Conservation (phyloP, 1,140 invertebrate genomes). For the Alviniconcha marisindica region DNA sequence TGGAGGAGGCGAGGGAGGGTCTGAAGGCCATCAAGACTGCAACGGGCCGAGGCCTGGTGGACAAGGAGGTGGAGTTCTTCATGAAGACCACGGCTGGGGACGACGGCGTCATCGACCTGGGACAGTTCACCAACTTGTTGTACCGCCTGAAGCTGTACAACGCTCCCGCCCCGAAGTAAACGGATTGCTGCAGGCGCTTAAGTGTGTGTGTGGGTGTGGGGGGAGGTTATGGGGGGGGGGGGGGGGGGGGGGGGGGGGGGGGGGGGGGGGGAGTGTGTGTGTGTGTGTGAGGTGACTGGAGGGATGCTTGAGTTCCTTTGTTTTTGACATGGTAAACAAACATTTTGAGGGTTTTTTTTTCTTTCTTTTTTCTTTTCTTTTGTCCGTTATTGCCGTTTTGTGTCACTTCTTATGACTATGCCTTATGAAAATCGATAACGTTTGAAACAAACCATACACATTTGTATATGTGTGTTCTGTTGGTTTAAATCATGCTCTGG, state of each 20-base stretch:
- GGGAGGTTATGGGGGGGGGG: too few species aligned
- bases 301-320: background rate
- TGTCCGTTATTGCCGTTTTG: too few species aligned
- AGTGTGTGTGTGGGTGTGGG: background rate
- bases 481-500: too few species aligned
- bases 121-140: constrained; percentile 67
- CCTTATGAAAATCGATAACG: too few species aligned
- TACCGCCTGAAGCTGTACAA: constrained; percentile 69
- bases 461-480: too few species aligned
- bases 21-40: constrained; percentile 65
- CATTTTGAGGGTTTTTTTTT: too few species aligned
- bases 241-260: background rate
- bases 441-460: too few species aligned
- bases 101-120: constrained; percentile 65
- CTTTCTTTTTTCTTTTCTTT: too few species aligned
- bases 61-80: constrained; percentile 71
- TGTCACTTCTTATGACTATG: too few species aligned
- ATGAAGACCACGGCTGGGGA: constrained; percentile 64
- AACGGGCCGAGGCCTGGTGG: constrained; percentile 64
- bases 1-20: constrained; percentile 62
- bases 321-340: background rate
- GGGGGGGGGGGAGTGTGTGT: background rate
- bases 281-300: background rate
- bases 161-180: constrained; percentile 55
- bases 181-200: too few species aligned